Conservation (phyloP, 2,888 invertebrate genomes). For the Volucella inanis region DNA sequence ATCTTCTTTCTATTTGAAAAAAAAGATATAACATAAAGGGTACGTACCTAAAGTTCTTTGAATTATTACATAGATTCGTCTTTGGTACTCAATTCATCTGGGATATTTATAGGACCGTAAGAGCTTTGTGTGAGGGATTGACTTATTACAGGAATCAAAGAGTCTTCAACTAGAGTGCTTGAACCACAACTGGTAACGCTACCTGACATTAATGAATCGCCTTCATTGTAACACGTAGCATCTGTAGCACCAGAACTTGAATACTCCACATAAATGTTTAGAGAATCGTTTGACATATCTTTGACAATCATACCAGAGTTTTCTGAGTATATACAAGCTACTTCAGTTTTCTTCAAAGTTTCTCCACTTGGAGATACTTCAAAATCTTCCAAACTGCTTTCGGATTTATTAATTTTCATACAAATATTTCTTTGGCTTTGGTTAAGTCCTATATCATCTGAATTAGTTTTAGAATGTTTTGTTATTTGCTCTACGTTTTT, state of each 20-base stretch:
- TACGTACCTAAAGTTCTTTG: constrained; percentile 57
- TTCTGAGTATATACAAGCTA: constrained; percentile 75
- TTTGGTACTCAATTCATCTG: constrained; percentile 20
- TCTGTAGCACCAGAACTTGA: constrained; percentile 92
- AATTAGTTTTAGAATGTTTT: constrained; percentile 79
- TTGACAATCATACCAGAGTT: constrained; percentile 79
- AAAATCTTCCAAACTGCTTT: constrained; percentile 87
- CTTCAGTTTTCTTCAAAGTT: constrained; percentile 76
- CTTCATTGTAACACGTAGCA: constrained; percentile 92
- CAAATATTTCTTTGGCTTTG: too few relatives aligned
- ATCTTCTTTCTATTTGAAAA: neutral
- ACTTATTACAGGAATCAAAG: constrained; percentile 77
- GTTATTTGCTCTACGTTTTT: constrained; percentile 30
- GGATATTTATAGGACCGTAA: constrained; percentile 6
- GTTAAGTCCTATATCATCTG: too few relatives aligned
- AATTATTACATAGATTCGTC: constrained; percentile 32
- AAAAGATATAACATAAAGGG: neutral
- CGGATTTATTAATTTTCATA: too few relatives aligned
- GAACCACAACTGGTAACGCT: constrained; percentile 93
- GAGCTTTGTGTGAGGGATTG: constrained; percentile 18
- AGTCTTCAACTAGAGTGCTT: constrained; percentile 90
- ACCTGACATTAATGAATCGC: constrained; percentile 93
- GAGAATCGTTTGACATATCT: constrained; percentile 82
- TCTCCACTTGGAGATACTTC: constrained; percentile 83
- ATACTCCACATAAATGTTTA: constrained; percentile 86